Base-by-base conservation (phyloP, 1,140 invertebrate species). In the Solenopsis fugax region DNA sequence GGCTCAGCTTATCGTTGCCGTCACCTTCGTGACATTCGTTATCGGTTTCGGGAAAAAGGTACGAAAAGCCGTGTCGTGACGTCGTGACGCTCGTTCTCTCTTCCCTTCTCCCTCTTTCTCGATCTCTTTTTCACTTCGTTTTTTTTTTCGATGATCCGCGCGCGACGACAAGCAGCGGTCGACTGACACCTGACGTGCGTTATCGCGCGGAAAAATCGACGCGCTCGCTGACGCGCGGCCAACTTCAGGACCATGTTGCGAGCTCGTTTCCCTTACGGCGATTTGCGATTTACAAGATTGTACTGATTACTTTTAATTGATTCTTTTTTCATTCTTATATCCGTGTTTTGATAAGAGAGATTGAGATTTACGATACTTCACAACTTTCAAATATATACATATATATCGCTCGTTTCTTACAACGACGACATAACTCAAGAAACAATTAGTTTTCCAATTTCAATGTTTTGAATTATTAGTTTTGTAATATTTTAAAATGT, bases 131-230 rank as follows among this genome's bases (percentile, higher is more conserved):
- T 34, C 48, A 29, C 16, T 73, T 4, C 13, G 4, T 21, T 4
- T 52, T 18, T 37, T 18, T 16, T 21, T 52, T 29, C 48, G 41
- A 58, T 24, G 67, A 73, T 60, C 67, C 69, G 16, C 41, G 18
- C 80, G 56, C 45, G 41, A 84, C 69, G 80, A 73, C 69, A 75
- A 75, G 24, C 80, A 52, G 41, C n/a, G 6, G 24, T 13, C 41
- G 69, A 84, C 80, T 84, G 69, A 84, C 80, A 84, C 69, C 80
- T 84, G 80, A 84, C 54, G 80, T 58, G 69, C 56, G 34, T 75
- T 84, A 84, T 84, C 69, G 69, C 69, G 41, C 64, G 64, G 48
- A 67, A 81, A 69, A 81, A 69, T 80, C 24, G 41, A 24, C 34
- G n/a, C 18, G 13, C 48, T 65, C 24, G 65, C 78, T 29, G 52